Base-by-base conservation (phyloP, 1,140 invertebrate species). In the Drosophila rufa region DNA sequence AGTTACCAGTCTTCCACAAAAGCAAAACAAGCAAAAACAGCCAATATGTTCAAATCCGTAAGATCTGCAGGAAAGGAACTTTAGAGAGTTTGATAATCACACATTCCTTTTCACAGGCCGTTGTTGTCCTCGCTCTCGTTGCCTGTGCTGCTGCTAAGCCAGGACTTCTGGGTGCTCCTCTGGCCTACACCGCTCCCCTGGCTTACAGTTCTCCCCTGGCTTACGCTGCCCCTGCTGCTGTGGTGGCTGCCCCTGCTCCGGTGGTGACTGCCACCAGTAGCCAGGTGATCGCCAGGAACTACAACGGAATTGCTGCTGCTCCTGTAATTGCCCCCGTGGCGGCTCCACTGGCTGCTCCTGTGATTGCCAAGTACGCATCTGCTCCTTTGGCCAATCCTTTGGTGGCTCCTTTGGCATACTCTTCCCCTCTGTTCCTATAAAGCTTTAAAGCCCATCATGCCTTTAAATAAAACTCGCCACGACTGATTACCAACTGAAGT, bases 261-360 rank as follows among this genome's bases (percentile, higher is more conserved):
- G 79, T 91, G 17, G 76, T 93, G 42, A 93, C 93, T 17, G 93
- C 94, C 17, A 91, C 85, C 7, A 94, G 93, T 43, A 94, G 93
- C 38, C 94, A 94, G 79, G 92, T 92, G 55, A 60, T 94, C 67
- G 92, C 93, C 46, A 91, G 93, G 50, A 94, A 94, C 74, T 93
- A 80, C 65, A 93, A 93, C 79, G 93, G 92, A 9, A 92, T 92
- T 36, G 91, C 92, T 0, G 17, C 76, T 50, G 84, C 89, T 43
- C 81, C 78, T 11, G 68, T 85, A 11, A 56, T 85, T 25, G 78
- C 80, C 22, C 82, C 92, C 1, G 87, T 92, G 19, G 77, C 85
- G 46, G 33, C 80, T 27, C 59, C 70, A 1, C 9, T 73, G 7
- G 68, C 74, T n/a, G 74, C 76, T 43, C 67, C 78, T 1, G 65